A percentile compares a stretch with the other conserved stretches of the same genome.
Evolutionary conservation across 2,113 vertebrate species (phyloP).

Genomic region (Paratilapia polleni): DNA sequence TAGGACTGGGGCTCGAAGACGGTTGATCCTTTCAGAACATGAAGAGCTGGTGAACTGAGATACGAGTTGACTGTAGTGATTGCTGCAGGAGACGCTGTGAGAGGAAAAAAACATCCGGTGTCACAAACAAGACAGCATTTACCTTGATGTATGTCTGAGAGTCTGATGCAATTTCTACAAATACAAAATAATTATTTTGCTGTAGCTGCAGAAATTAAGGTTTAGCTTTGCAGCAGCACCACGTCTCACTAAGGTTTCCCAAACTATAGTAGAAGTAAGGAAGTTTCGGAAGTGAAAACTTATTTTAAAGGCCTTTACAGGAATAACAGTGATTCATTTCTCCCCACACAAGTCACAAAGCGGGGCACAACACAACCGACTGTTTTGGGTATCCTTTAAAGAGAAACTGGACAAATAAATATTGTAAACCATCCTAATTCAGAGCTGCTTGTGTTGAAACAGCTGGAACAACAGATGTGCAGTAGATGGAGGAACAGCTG

Average conservation of each 20-base stretch:
- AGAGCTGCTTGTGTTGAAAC: background rate
- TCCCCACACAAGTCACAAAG: background rate
- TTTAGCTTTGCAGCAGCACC: background rate
- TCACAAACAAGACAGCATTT: background rate
- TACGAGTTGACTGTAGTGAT: background rate
- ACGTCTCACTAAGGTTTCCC: background rate
- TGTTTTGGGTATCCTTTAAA: background rate
- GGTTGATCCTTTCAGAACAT: accelerated
- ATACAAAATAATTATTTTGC: background rate
- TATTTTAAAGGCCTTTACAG: background rate
- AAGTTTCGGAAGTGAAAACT: background rate
- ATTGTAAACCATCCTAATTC: background rate
- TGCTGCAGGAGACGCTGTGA: no score
- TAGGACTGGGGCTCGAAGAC: background rate
- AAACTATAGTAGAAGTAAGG: background rate
- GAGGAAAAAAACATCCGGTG: no score
- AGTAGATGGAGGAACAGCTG: background rate
- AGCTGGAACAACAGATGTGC: background rate
- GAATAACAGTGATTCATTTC: background rate
- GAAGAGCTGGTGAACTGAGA: background rate
- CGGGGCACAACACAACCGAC: background rate
- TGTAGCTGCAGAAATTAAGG: background rate
- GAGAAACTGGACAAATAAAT: background rate
- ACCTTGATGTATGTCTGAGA: background rate
- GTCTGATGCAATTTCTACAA: no score